Conservation (phyloP, 2,113 vertebrate species). For the Campylomormyrus tamandua region DNA sequence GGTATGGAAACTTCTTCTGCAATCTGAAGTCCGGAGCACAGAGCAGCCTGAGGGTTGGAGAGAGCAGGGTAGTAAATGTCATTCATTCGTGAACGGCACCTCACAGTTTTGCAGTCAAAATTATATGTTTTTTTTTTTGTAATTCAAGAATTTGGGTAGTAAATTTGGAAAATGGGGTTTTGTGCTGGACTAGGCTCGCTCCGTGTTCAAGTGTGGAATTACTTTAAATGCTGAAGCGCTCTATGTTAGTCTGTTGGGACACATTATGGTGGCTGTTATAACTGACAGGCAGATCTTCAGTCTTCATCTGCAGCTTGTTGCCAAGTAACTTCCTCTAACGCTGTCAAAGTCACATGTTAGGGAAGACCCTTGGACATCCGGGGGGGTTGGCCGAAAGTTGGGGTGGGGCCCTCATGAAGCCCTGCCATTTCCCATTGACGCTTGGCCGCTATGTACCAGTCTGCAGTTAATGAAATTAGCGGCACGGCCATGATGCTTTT, state of each 20-base stretch:
- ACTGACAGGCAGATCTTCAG: conserved; percentile 35
- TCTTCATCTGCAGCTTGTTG: conserved; percentile 44
- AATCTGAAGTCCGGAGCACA: conserved; percentile 40
- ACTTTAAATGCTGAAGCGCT: neutral
- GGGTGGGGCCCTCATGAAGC: neutral
- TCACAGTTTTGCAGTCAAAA: conserved; percentile 30
- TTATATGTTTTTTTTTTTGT: conserved; percentile 30
- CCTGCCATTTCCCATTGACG: neutral
- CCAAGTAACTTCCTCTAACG: conserved; percentile 88
- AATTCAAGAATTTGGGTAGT: conserved; percentile 8
- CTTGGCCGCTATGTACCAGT: neutral
- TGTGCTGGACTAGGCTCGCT: conserved; percentile 18
- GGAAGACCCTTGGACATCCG: neutral
- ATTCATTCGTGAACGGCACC: neutral
- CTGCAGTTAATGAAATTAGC: neutral
- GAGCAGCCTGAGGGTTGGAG: neutral
- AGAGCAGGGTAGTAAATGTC: neutral
- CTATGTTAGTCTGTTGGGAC: neutral
- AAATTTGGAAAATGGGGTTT: conserved; percentile 47
- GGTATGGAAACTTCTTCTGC: conserved; percentile 45
- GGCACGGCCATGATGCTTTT: neutral
- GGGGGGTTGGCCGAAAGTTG: neutral
- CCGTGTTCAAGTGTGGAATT: neutral
- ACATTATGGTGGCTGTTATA: neutral
- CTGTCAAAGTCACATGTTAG: neutral